Conservation (phyloP, 2,113 vertebrate genomes). For the Calyptommatus sinebrachiatus region DNA sequence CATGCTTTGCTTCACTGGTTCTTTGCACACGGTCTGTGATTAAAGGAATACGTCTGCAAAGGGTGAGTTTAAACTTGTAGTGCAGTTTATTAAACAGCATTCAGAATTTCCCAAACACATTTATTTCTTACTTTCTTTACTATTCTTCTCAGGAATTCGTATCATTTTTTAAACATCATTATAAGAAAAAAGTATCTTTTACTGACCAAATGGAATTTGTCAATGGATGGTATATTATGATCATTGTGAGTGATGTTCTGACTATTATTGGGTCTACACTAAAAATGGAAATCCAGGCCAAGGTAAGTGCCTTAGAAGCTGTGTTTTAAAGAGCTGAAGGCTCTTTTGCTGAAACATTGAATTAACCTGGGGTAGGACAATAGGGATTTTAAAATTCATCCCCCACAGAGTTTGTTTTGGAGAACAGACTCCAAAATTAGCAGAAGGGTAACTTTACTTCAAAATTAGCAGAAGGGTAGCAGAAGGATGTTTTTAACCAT, state of each 20-base stretch:
- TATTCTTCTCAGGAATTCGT: slow-evolving; percentile 81
- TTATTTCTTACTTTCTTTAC: slow-evolving; percentile 19
- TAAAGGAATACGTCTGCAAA: slow-evolving; percentile 83
- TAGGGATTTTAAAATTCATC: not conserved
- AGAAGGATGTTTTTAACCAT: not conserved
- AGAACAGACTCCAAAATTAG: too few species aligned
- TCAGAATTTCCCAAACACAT: slow-evolving; percentile 9
- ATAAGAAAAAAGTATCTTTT: slow-evolving; percentile 79
- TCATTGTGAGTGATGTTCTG: slow-evolving; percentile 85
- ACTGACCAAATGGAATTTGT: slow-evolving; percentile 91
- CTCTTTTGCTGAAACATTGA: not conserved
- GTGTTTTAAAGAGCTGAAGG: not conserved
- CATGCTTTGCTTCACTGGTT: slow-evolving; percentile 82
- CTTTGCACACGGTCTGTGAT: slow-evolving; percentile 85
- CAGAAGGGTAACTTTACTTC: too few species aligned
- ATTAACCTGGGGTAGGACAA: not conserved
- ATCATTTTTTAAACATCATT: slow-evolving; percentile 76
- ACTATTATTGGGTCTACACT: slow-evolving; percentile 85
- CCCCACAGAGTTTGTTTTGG: not conserved
- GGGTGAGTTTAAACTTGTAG: slow-evolving; percentile 72
- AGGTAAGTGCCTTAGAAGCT: slow-evolving; percentile 70
- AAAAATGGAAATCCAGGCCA: slow-evolving; percentile 95
- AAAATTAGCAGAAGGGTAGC: too few species aligned
- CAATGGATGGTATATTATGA: slow-evolving; percentile 93
- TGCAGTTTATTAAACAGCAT: slow-evolving; percentile 11